These are phyloP conservation scores for Gallinago solitaria DNA, from an alignment of 2,797 vertebrate genomes.

Conservation along the genomic window DNA sequence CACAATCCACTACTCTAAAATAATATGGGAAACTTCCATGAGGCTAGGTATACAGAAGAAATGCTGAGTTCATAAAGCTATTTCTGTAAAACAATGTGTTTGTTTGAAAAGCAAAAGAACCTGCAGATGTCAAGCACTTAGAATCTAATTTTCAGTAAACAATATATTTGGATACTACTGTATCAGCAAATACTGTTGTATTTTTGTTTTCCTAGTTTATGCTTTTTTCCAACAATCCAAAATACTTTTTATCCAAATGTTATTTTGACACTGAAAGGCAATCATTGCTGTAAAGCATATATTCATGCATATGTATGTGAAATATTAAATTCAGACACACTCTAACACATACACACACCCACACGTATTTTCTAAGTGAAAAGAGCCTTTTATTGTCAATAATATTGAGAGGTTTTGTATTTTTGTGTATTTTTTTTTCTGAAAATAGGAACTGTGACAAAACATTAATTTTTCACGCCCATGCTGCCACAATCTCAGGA, in stretches of 20 bases:
- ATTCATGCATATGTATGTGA: not conserved
- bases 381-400: not conserved
- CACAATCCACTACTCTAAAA: not conserved
- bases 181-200: not conserved
- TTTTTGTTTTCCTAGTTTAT: not conserved
- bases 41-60: not conserved
- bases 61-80: not conserved
- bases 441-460: not conserved
- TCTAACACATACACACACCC: not conserved
- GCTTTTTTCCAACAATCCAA: not conserved
- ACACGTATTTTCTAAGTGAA: not conserved
- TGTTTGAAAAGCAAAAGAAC: not conserved
- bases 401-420: not conserved
- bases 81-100: not conserved
- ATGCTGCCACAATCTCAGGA: not conserved
- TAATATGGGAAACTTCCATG: not conserved
- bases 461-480: rapidly evolving
- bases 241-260: not conserved
- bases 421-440: not conserved
- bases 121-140: not conserved
- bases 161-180: not conserved
- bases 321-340: not conserved
- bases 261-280: not conserved
- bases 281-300: not conserved
- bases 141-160: not conserved